phyloP scores from a whole-genome alignment of 2,113 vertebrate species.

The Notarius lentiginosus region DNA sequence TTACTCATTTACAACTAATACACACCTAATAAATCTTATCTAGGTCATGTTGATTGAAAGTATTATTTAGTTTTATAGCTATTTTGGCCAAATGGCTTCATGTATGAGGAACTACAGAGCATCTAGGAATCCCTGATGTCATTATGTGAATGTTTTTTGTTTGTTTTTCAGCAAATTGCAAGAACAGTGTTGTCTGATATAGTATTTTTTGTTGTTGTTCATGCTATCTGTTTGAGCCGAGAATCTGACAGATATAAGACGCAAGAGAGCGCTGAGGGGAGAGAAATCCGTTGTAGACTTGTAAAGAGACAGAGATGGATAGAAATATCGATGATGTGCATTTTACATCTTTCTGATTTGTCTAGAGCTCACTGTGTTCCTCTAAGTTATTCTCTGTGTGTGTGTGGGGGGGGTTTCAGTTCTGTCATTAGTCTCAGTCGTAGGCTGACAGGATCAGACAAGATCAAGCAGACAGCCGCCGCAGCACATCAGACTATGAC shows the following conservation, averaged over 20 bases:
- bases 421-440: conserved; percentile 28
- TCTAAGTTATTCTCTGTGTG: background rate
- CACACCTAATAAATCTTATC: background rate
- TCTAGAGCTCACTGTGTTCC: background rate
- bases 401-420: background rate
- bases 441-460: background rate
- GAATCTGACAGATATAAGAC: background rate
- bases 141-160: background rate
- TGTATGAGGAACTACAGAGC: background rate
- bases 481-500: conserved; percentile 15
- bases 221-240: background rate
- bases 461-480: background rate
- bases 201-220: background rate
- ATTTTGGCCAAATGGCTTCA: background rate
- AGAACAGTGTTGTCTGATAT: background rate
- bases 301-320: background rate
- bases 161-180: background rate
- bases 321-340: background rate
- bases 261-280: background rate
- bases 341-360: background rate
- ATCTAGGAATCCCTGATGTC: background rate
- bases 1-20: background rate
- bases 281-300: background rate
- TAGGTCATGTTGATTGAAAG: background rate
- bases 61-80: background rate